phyloP scores from a whole-genome alignment of 2,888 invertebrate species.

The Aspidiotus rigidus region DNA sequence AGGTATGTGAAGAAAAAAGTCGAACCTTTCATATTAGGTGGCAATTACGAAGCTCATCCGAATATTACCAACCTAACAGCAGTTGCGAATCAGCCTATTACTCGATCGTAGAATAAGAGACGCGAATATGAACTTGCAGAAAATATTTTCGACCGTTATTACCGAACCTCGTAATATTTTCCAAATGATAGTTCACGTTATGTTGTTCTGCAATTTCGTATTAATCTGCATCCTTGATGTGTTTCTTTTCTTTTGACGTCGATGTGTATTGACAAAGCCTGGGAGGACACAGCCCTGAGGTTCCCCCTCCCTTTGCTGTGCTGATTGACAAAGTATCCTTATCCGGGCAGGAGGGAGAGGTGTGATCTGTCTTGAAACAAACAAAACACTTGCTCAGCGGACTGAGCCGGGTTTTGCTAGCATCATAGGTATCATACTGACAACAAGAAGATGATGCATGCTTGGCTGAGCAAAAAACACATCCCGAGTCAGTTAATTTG shows the following conservation, averaged over 20 bases:
- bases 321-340: no score
- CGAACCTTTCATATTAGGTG: conserved; percentile 2
- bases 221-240: no score
- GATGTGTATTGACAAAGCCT: no score
- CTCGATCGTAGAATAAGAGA: conserved; percentile 2
- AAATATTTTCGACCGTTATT: conserved; percentile 2
- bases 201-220: no score
- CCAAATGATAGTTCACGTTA: no score
- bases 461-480: not conserved
- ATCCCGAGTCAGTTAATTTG: no score
- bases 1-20: conserved; percentile 2
- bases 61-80: conserved; percentile 4
- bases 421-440: no score
- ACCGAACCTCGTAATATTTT: no score
- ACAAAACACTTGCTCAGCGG: not conserved
- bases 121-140: conserved; percentile 1
- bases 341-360: not conserved
- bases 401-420: not conserved
- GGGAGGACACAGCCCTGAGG: no score
- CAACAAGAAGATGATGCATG: not conserved
- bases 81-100: conserved; percentile 2
- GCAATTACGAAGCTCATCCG: conserved; percentile 4
- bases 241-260: no score
- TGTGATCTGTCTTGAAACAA: not conserved
- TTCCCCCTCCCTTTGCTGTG: no score